A percentile compares a stretch with the other conserved stretches of the same genome.
Conservation (phyloP, 35 echinoderm and acorn worm species). For the Amphiura filiformis region DNA sequence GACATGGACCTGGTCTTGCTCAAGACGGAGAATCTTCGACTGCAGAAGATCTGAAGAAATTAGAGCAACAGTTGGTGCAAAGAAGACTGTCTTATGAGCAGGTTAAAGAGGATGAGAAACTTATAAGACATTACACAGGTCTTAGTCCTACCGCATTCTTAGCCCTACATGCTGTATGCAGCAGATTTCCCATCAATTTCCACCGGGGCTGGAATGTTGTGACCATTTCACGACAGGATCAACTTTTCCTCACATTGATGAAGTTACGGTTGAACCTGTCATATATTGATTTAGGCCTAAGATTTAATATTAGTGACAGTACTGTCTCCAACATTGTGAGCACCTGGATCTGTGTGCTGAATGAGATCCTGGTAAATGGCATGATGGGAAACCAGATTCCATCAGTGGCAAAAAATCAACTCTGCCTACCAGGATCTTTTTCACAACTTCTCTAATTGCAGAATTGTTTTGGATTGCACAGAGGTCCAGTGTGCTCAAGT, state of each 20-base stretch:
- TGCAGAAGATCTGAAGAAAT: not conserved
- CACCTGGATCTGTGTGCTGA: not conserved
- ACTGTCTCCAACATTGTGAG: not conserved
- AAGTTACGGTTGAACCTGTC: not conserved
- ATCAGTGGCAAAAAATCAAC: not conserved
- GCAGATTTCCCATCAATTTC: not conserved
- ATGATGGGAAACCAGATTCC: not conserved
- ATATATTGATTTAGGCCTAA: not conserved
- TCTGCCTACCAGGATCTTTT: not conserved
- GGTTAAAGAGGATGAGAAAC: not conserved
- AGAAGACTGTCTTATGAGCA: too few species aligned
- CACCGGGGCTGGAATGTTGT: not conserved
- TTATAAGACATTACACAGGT: not conserved
- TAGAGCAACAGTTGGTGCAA: not conserved
- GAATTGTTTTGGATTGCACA: not conserved
- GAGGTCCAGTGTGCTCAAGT: constrained; percentile 11
- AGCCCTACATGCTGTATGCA: not conserved
- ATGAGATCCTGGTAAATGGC: not conserved
- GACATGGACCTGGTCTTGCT: not conserved
- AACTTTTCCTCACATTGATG: not conserved
- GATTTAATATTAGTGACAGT: not conserved
- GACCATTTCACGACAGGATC: not conserved
- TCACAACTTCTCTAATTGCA: not conserved
- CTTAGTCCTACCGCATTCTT: not conserved
- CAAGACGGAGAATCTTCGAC: not conserved